Percentiles rank a stretch among this genome's conserved stretches.
Conservation (phyloP, 2,113 vertebrate species). For the Austrofundulus limnaeus region DNA sequence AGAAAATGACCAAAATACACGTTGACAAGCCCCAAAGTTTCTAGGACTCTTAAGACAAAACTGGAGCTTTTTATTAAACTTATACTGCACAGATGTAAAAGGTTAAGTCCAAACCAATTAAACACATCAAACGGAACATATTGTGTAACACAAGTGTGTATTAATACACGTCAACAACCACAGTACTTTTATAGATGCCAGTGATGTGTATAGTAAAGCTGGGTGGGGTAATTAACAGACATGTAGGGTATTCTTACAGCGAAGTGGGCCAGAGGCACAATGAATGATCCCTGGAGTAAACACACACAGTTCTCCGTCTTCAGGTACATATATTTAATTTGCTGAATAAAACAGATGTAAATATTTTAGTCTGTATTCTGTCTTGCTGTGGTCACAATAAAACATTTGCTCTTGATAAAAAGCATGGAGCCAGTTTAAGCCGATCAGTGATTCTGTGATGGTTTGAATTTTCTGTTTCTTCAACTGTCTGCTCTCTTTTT, state of each 20-base stretch:
- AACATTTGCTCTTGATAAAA: constrained; percentile 26
- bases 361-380: constrained; percentile 6
- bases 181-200: constrained; percentile 70
- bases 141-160: constrained; percentile 58
- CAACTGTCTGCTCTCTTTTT: constrained; percentile 64
- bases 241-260: constrained; percentile 62
- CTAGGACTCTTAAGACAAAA: too few species aligned
- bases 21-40: too few species aligned
- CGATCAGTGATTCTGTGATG: constrained; percentile 52
- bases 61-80: too few species aligned
- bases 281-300: too few species aligned
- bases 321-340: constrained; percentile 6
- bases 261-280: constrained; percentile 65
- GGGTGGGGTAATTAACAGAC: constrained; percentile 78
- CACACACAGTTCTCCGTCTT: background rate
- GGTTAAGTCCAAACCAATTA: constrained; percentile 34
- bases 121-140: constrained; percentile 61
- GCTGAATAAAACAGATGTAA: constrained; percentile 2
- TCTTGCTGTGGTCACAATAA: too few species aligned
- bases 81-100: constrained; percentile 36
- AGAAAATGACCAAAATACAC: too few species aligned
- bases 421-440: constrained; percentile 14
- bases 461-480: constrained; percentile 62
- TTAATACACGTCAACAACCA: constrained; percentile 62
- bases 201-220: constrained; percentile 66